phyloP scores from a whole-genome alignment of 2,888 invertebrate genomes.

The Onchidella celtica region DNA sequence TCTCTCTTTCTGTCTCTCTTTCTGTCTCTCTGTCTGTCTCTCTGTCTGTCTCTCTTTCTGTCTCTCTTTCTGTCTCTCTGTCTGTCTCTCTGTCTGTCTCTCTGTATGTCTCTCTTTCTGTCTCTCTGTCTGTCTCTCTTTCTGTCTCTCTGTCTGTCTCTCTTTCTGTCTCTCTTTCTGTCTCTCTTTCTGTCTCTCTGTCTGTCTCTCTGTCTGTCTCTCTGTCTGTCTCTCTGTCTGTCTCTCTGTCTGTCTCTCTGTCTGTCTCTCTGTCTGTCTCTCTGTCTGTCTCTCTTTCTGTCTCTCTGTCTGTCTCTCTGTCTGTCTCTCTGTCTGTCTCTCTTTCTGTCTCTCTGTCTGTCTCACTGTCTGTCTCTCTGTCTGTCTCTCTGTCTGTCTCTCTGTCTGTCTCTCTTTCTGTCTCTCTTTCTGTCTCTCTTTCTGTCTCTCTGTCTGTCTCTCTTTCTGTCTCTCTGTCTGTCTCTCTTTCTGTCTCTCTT shows the following conservation, averaged over 20 bases:
- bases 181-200: not conserved
- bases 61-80: too few relatives aligned
- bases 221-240: not conserved
- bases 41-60: too few relatives aligned
- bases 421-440: not conserved
- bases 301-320: too few relatives aligned
- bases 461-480: too few relatives aligned
- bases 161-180: not conserved
- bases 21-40: too few relatives aligned
- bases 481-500: too few relatives aligned
- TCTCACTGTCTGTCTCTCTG: not conserved
- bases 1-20: not conserved
- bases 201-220: not conserved
- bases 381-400: too few relatives aligned
- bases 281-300: too few relatives aligned
- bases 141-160: not conserved
- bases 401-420: too few relatives aligned
- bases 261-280: not conserved
- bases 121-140: too few relatives aligned
- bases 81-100: not conserved
- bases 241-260: conserved; percentile 10
- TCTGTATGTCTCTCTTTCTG: not conserved
- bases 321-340: too few relatives aligned
- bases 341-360: too few relatives aligned
- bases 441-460: not conserved